Base-by-base conservation (phyloP, 2,113 vertebrate genomes). In the Hydropotes inermis region DNA sequence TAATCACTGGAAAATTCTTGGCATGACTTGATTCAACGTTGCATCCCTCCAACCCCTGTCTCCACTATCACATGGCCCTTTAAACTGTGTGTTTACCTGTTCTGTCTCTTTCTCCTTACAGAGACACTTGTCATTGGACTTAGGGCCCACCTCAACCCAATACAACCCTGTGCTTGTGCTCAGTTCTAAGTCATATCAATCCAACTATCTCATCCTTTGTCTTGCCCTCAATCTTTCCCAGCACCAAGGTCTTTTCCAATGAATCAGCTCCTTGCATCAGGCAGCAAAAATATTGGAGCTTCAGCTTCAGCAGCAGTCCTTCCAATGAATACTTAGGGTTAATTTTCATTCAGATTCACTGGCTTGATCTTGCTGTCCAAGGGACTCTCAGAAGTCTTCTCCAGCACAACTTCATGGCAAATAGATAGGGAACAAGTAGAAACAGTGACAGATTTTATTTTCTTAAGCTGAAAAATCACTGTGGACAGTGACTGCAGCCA, bases 131-230 rank as follows among this genome's bases (percentile, higher is more conserved):
- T 45, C 21, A 15, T 11, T 52, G 28, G 70, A 57, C 82, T 52
- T 76, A 19, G 5, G 27, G 19, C 2, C 8, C 4, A 47, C 1
- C 3, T 1, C 52, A 23, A 19, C 57, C 7, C 8, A 43, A 52
- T 43, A 27, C 1, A 74, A 25, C 3, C 36, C 39, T 39, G 36
- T 23, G 67, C 19, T 39, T 74, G 21, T 74, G 36, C 21, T 39
- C n/a, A 12, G 10, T 39, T 70, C 67, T 39, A 70, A 70, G 64
- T 70, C n/a, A 7, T 43, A 43, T 7, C 39, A 74, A 76, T 27
- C 70, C 39, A 76, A 27, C 23, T 23, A 15, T 27, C 23, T 27
- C 6, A 76, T 43, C 6, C 39, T 76, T 12, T 76, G 39, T 43
- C 36, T 76, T 76, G 39, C 39, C 23, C 6, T 76, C 39, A 76